Conservation (phyloP, 2,888 invertebrate species). For the Troides oblongomaculatus region DNA sequence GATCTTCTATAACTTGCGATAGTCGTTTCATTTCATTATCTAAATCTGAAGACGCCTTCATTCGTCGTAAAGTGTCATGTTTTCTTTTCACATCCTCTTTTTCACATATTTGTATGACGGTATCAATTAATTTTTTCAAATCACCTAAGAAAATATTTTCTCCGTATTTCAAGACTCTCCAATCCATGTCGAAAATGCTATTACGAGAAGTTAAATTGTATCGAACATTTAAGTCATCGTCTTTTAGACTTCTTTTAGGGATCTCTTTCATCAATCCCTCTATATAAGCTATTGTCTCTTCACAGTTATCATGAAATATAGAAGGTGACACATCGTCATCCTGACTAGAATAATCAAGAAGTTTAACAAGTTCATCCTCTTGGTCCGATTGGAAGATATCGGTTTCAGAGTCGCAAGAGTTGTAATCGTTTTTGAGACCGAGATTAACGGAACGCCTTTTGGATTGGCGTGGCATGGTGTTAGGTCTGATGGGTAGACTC, state of each 20-base stretch:
- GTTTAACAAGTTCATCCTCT: constrained; percentile 87
- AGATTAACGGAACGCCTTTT: constrained; percentile 55
- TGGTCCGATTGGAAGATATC: constrained; percentile 89
- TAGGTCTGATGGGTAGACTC: constrained; percentile 68
- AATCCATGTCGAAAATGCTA: constrained; percentile 71
- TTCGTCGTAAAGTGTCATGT: constrained; percentile 47
- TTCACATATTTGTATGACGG: constrained; percentile 53
- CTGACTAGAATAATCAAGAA: constrained; percentile 85
- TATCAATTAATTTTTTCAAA: constrained; percentile 64
- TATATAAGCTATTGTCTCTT: constrained; percentile 66
- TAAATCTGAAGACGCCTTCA: constrained; percentile 60
- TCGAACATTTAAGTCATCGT: constrained; percentile 60
- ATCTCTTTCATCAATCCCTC: constrained; percentile 57
- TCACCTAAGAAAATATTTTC: constrained; percentile 74
- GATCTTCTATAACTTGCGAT: constrained; percentile 67
- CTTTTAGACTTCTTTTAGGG: constrained; percentile 44
- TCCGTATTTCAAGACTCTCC: constrained; percentile 73
- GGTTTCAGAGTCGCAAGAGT: constrained; percentile 83
- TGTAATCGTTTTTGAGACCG: constrained; percentile 51
- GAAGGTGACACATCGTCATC: constrained; percentile 78
- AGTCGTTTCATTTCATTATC: constrained; percentile 72
- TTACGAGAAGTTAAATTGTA: constrained; percentile 67
- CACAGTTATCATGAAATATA: constrained; percentile 71
- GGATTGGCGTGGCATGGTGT: constrained; percentile 52
- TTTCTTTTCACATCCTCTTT: constrained; percentile 55